phyloP scores from a whole-genome alignment of 2,888 invertebrate genomes.

The Synanthedon vespiformis region DNA sequence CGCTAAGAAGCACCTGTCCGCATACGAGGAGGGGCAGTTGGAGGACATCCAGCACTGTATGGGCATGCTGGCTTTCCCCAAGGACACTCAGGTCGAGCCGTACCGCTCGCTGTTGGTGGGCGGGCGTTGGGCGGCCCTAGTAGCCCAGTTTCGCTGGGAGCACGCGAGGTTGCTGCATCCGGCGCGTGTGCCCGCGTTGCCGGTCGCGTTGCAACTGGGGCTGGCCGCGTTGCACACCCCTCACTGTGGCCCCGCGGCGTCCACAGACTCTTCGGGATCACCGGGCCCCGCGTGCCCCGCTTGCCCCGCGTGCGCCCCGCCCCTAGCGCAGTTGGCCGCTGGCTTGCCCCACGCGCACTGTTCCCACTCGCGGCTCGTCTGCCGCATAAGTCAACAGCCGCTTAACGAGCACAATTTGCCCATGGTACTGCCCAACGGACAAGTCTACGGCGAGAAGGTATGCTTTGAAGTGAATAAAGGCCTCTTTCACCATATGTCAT shows the following conservation, averaged over 20 bases:
- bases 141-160: constrained; percentile 92
- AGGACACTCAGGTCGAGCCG: constrained; percentile 79
- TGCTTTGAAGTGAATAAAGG: constrained; percentile 6
- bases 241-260: constrained; percentile 38
- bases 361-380: constrained; percentile 94
- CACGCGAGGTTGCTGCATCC: constrained; percentile 96
- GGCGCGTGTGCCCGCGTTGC: constrained; percentile 90
- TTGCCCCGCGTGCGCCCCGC: constrained; percentile 93
- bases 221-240: constrained; percentile 96
- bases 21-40: constrained; percentile 87
- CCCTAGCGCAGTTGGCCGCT: constrained; percentile 87
- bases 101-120: constrained; percentile 76
- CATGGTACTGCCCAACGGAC: constrained; percentile 98
- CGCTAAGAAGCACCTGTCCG: constrained; percentile 92
- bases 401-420: constrained; percentile 98
- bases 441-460: constrained; percentile 94
- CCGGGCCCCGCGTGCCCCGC: constrained; percentile 22
- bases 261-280: background rate
- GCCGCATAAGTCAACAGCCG: constrained; percentile 88
- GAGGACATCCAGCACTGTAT: constrained; percentile 92
- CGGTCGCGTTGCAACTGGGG: constrained; percentile 91
- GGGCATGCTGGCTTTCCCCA: constrained; percentile 95
- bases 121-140: constrained; percentile 84
- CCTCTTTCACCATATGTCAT: no score
- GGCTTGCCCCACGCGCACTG: constrained; percentile 95